Evolutionary conservation across 2,888 invertebrate species (phyloP).

Genomic region (Scelioninae gen. 1): DNA sequence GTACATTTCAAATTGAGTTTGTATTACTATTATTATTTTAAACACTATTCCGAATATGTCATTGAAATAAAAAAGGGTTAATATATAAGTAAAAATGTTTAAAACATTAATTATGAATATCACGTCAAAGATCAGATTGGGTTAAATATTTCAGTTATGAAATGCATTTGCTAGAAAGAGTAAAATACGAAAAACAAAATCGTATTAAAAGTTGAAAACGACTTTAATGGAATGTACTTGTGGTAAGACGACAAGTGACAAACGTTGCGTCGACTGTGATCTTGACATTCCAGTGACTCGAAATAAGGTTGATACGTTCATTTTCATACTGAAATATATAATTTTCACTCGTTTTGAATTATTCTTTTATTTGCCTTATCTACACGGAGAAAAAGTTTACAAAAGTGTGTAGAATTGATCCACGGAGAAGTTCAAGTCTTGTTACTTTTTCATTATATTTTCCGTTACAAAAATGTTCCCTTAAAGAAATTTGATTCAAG

Average conservation of each 20-base stretch:
- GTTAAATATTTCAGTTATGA: neutral
- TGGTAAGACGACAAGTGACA: constrained; percentile 56
- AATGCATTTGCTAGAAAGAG: neutral
- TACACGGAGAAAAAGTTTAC: constrained; percentile 13
- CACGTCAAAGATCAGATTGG: too few relatives aligned
- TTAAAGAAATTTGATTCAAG: too few relatives aligned
- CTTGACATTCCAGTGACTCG: constrained; percentile 3
- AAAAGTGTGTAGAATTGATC: constrained; percentile 3
- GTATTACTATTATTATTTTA: too few relatives aligned
- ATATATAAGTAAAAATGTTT: too few relatives aligned
- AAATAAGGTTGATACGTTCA: constrained; percentile 61
- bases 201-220: constrained; percentile 16
- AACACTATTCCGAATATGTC: too few relatives aligned
- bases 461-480: too few relatives aligned
- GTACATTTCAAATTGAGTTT: too few relatives aligned
- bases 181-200: constrained; percentile 6
- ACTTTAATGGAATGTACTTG: constrained; percentile 39
- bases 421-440: neutral
- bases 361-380: constrained; percentile 22
- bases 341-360: constrained; percentile 41
- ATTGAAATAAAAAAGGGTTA: too few relatives aligned
- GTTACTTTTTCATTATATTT: neutral
- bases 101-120: too few relatives aligned
- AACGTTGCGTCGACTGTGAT: constrained; percentile 40
- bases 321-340: constrained; percentile 57